Evolutionary conservation across 1,140 invertebrate species (phyloP), one percentile per base, ranked within the genome.

Genomic region (Sarcophaga bullata): DNA sequence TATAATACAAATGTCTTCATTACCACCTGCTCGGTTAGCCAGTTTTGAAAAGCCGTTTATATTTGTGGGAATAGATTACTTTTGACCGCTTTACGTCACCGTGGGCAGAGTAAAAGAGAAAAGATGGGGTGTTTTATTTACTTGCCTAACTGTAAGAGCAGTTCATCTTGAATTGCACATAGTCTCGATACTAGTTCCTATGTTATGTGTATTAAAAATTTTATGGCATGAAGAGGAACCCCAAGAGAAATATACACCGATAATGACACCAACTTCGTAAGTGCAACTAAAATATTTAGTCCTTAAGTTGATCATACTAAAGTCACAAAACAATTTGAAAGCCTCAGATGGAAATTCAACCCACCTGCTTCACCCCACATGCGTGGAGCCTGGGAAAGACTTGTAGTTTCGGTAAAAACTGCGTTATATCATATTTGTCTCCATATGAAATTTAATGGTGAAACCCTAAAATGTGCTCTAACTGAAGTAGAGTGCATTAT

Each of bases 61-160:
- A 49, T 78, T 25, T 19, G 47, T 78, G 10, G 68, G 46, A 15
- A 19, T 82, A 8, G 72, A 82, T 17, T 90, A 86, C 81, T 89
- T 87, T 68, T 86, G 86, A 0, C 87, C 89, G 0, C 82, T 89
- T 78, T 68, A 83, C 10, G 80, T 87, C 0, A 87, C 83, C 4
- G 84, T 86, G 10, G 85, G 75, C 0, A 72, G 82, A 17, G 4
- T 1, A 37, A 25, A 73, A 19, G 82, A 78, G 52, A 82, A 84
- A 19, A 37, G 73, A 49, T 84, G 62, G 81, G 81, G 15, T 9
- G 72, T 48, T 13, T 9, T 82, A 13, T 82, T 82, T 15, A 82
- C 81, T 5, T 84, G 84, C 52, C 11, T 83, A 17, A 83, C 82
- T 6, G 72, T 82, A 17, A 0, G 84, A 8, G 84, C 82, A 13